Base-by-base conservation (phyloP, 2,888 invertebrate species). In the Lampropteryx suffumata region DNA sequence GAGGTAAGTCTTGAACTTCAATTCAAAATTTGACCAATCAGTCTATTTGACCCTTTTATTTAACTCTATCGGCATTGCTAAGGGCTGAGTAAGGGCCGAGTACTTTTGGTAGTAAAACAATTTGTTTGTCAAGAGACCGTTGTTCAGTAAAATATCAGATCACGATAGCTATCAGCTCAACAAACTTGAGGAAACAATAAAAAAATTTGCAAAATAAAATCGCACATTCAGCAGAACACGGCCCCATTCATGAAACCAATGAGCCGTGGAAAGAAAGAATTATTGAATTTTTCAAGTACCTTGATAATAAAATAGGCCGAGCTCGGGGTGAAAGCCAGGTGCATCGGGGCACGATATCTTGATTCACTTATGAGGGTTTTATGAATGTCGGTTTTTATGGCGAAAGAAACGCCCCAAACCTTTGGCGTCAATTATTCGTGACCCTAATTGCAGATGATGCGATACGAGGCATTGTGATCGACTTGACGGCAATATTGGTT, bases 361-460 rank as follows among this genome's bases (percentile, higher is more conserved):
- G 90, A 88, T 87, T 86, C 78, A 80, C 79, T 84, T 79, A 82
- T 83, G 76, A 82, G 87, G 84, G 87, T 68, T 80, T 77, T 81
- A 81, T 84, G 76, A 78, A 79, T 80, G 80, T 81, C 67, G 77
- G 73, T 77, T 76, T 82, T 79, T 79, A 75, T 56, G 67, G 71
- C 72, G 65, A 72, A 78, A 78, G 76, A 69, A 78, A 74, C 82
- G 78, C 85, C 84, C 79, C 79, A 80, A 79, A 82, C 83, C 77
- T 79, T 84, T 79, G 71, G 73, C 84, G 82, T 84, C 86, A 86
- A 87, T 89, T 89, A 88, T 87, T 80, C 76, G 74, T 84, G 81
- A 87, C 89, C 89, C 88, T 87, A 86, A 89, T 88, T 88, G 85
- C 73, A 85, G 89, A 89, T 90, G 88, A 86, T 84, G 84, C 72